Percentiles rank a stretch among this genome's conserved stretches.
Conservation (phyloP, 1,140 invertebrate species). For the Lordiphosa collinella region DNA sequence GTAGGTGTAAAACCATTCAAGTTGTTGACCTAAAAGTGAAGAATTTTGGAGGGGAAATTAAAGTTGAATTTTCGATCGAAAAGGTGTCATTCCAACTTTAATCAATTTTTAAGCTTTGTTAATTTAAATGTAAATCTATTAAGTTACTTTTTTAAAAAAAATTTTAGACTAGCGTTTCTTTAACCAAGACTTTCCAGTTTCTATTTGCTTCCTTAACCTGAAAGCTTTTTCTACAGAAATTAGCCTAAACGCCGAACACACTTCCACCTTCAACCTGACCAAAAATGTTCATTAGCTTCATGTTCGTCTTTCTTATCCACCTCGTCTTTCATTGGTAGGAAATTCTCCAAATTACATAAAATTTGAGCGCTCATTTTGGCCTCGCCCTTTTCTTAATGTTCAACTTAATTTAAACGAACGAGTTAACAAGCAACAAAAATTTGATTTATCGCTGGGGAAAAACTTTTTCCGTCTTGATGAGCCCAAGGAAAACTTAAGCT, state of each 20-base stretch:
- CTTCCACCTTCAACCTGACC: not conserved
- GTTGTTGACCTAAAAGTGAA: not conserved
- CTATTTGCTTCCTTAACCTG: not conserved
- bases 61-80: not conserved
- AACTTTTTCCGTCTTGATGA: constrained; percentile 52
- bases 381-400: constrained; percentile 39
- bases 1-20: not conserved
- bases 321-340: constrained; percentile 1
- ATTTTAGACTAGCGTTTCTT: not conserved
- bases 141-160: no score
- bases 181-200: not conserved
- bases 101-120: no score
- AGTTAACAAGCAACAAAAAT: constrained; percentile 65
- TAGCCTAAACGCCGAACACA: no score
- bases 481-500: constrained; percentile 34
- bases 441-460: constrained; percentile 61
- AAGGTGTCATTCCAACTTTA: no score
- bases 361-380: constrained; percentile 24
- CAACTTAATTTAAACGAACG: constrained; percentile 69
- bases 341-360: constrained; percentile 50
- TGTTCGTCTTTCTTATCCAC: no score
- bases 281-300: constrained; percentile 8
- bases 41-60: constrained; percentile 5
- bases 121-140: no score
- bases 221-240: not conserved